These are phyloP conservation scores for Spisula solida DNA, from an alignment of 2,888 invertebrate species.

Conservation along the genomic window DNA sequence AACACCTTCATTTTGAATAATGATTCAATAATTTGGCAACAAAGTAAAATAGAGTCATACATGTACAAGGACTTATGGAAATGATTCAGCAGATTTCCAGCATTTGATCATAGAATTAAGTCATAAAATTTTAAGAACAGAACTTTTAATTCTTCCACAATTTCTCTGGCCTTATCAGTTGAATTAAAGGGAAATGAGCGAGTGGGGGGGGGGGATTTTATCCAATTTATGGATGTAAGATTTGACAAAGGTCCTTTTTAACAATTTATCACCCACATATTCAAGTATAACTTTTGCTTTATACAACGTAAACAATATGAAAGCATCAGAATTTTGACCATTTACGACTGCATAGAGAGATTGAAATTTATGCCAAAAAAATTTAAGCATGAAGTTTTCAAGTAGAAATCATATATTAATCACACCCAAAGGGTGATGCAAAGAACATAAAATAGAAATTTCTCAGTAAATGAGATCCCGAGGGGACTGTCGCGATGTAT, in stretches of 20 bases:
- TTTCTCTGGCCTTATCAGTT: not conserved
- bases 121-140: not conserved
- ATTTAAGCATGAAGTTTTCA: slow-evolving; percentile 22
- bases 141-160: not conserved
- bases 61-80: not conserved
- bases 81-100: not conserved
- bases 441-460: slow-evolving; percentile 27
- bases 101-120: not conserved
- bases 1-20: not conserved
- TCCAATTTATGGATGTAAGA: not conserved
- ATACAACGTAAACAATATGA: not conserved
- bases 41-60: not conserved
- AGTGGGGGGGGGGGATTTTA: not conserved
- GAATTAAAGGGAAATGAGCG: not conserved
- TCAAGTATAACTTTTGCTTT: not conserved
- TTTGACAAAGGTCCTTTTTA: not conserved
- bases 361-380: slow-evolving; percentile 23
- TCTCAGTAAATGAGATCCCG: slow-evolving; percentile 37
- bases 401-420: slow-evolving; percentile 35
- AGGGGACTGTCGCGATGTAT: slow-evolving; percentile 28
- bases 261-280: not conserved
- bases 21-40: not conserved
- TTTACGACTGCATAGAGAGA: not conserved
- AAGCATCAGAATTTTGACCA: slow-evolving; percentile 6
- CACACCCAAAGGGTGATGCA: slow-evolving; percentile 27